phyloP scores from a whole-genome alignment of 2,797 vertebrate genomes.

The Pseudomugil tenellus region DNA sequence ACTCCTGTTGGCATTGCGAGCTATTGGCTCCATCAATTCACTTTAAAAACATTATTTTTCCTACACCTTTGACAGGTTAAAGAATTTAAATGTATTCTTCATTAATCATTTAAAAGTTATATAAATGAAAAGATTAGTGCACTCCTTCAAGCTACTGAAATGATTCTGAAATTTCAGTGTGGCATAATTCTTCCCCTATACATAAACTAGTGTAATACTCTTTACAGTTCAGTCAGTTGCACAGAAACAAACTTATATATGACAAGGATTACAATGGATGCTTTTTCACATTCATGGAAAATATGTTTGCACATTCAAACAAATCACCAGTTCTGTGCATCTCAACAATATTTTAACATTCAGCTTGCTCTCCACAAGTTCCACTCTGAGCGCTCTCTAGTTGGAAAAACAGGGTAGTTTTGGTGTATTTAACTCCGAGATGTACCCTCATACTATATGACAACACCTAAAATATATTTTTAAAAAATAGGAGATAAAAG shows the following conservation, averaged over 20 bases:
- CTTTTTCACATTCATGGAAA: conserved; percentile 71
- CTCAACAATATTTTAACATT: conserved; percentile 8
- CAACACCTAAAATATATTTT: conserved; percentile 42
- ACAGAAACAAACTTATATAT: conserved; percentile 23
- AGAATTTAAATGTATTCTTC: conserved; percentile 3
- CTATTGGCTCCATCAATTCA: conserved; percentile 5
- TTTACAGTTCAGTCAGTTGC: conserved; percentile 49
- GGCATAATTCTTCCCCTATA: conserved; percentile 31
- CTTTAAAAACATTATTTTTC: conserved; percentile 14
- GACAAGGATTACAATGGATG: conserved; percentile 40
- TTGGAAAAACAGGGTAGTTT: conserved; percentile 16
- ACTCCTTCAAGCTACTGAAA: conserved; percentile 20
- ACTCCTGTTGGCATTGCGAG: conserved; percentile 25
- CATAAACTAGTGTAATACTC: conserved; percentile 46
- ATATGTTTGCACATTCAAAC: conserved; percentile 44
- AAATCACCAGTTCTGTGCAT: conserved; percentile 37
- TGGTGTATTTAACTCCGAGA: conserved; percentile 28
- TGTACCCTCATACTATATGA: conserved; percentile 35
- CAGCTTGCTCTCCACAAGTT: conserved; percentile 47
- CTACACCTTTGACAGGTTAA: conserved; percentile 15
- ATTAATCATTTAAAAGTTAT: conserved; percentile 29
- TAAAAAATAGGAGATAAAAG: conserved; percentile 22
- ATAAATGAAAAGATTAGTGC: conserved; percentile 39
- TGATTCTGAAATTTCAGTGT: conserved; percentile 32
- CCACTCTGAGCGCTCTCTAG: neutral